Conservation (phyloP, 2,113 vertebrate genomes). For the Ailuropoda melanoleuca region DNA sequence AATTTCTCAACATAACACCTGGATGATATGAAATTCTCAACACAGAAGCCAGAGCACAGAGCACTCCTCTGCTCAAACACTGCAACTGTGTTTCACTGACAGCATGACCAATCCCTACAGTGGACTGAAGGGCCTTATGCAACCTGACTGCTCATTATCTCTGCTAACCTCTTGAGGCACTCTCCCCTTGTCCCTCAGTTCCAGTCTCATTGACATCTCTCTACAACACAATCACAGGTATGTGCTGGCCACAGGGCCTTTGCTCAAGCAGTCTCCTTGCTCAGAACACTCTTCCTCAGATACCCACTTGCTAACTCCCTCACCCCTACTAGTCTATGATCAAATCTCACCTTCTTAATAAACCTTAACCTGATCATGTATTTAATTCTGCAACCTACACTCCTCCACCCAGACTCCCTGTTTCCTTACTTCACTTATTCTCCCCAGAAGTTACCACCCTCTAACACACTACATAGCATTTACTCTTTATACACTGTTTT, state of each 20-base stretch:
- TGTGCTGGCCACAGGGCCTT: not conserved
- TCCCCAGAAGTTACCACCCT: not conserved
- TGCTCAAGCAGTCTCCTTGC: not conserved
- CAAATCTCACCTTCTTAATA: not conserved
- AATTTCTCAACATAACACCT: no score
- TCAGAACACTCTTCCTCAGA: not conserved
- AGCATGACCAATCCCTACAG: no score
- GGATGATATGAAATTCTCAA: not conserved
- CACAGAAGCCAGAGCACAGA: not conserved
- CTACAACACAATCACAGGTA: not conserved
- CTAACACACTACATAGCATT: not conserved
- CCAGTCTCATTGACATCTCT: fast-evolving
- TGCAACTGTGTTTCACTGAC: not conserved
- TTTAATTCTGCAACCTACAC: not conserved
- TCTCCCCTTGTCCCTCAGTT: not conserved
- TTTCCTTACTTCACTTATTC: not conserved
- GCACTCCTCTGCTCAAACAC: not conserved
- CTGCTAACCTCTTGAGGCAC: no score
- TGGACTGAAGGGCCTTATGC: not conserved
- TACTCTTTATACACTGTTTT: not conserved
- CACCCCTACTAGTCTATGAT: not conserved
- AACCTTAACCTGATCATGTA: not conserved
- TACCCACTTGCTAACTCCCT: not conserved
- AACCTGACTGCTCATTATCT: not conserved
- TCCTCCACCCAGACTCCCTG: not conserved